Percentiles rank a stretch among this genome's conserved stretches.
phyloP scores from a whole-genome alignment of 1,140 invertebrate species.

The Brachystomella parvula region DNA sequence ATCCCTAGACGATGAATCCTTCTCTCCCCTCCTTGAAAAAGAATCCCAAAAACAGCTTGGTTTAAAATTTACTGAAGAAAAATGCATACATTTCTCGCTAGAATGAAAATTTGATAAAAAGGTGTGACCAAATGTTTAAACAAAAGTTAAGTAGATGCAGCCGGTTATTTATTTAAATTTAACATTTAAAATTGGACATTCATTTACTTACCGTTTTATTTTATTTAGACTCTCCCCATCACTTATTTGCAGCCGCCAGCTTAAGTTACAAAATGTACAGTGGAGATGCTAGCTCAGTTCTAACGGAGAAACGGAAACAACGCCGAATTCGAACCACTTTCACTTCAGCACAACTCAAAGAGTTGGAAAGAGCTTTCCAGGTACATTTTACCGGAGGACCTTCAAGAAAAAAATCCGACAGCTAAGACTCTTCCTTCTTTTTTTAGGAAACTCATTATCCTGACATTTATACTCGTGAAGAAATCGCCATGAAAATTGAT shows the following conservation, averaged over 20 bases:
- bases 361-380: conserved; percentile 85
- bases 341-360: conserved; percentile 90
- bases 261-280: conserved; percentile 80
- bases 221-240: conserved; percentile 28
- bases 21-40: conserved; percentile 8
- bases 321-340: conserved; percentile 91
- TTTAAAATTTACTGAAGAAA: too few species aligned
- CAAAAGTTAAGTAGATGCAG: too few species aligned
- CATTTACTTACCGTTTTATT: background rate
- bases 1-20: background rate
- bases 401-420: conserved; percentile 1
- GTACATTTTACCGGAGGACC: conserved; percentile 21
- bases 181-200: background rate
- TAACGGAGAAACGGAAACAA: conserved; percentile 86
- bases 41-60: too few species aligned
- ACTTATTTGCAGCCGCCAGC: conserved; percentile 52
- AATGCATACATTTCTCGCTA: too few species aligned
- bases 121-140: background rate
- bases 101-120: too few species aligned
- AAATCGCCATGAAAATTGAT: conserved; percentile 96
- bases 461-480: conserved; percentile 97
- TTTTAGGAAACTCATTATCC: conserved; percentile 92
- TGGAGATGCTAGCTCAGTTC: conserved; percentile 57
- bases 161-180: too few species aligned
- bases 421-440: background rate